Percentiles rank a stretch among this genome's conserved stretches.
Evolutionary conservation across 2,113 vertebrate genomes (phyloP).

Genomic region (Hystrix cristata): DNA sequence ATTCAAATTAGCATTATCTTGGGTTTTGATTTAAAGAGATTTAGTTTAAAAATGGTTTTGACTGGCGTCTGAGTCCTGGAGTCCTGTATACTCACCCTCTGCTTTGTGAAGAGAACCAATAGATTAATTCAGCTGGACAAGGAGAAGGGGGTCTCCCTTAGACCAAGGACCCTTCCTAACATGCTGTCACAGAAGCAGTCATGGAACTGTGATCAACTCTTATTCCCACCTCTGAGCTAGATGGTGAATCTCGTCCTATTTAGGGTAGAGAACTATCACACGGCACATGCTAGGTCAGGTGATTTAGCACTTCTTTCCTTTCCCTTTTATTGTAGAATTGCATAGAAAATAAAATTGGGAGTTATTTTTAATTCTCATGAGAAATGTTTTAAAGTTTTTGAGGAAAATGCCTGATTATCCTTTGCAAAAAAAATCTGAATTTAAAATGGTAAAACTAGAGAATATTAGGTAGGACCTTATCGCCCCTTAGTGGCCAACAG

Average conservation of each 20-base stretch:
- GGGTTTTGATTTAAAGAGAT: neutral
- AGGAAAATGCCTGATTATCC: neutral
- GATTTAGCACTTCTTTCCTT: neutral
- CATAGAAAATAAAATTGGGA: neutral
- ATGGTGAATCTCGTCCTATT: neutral
- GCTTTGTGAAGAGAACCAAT: neutral
- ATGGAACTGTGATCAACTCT: neutral
- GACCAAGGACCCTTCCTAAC: neutral
- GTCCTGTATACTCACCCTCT: neutral
- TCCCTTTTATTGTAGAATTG: neutral
- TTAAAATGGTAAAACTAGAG: neutral
- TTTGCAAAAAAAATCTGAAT: neutral
- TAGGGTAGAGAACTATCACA: neutral
- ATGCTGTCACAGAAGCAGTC: neutral
- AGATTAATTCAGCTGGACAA: constrained; percentile 4
- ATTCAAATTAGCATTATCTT: neutral
- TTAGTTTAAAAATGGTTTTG: neutral
- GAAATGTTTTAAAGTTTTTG: constrained; percentile 5
- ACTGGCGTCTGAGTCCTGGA: neutral
- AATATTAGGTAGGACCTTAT: neutral
- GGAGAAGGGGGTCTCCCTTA: neutral
- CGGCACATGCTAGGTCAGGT: neutral
- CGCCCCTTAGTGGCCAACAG: constrained; percentile 44
- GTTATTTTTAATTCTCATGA: neutral
- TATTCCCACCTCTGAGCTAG: neutral